Evolutionary conservation across 2,888 invertebrate species (phyloP).

Genomic region (Sepioteuthis lessoniana): DNA sequence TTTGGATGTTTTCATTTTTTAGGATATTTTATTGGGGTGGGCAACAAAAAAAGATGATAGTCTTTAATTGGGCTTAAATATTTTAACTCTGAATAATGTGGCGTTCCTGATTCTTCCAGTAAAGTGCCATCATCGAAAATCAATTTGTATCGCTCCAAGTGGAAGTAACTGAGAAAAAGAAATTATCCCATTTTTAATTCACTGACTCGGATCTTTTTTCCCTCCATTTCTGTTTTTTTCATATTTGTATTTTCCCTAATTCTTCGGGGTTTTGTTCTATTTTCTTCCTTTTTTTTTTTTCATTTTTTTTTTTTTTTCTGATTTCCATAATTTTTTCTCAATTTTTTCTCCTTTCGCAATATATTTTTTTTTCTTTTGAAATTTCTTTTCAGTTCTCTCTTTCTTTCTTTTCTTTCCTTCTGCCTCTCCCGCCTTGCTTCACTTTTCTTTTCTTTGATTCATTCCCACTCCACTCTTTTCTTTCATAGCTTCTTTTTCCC

Average conservation of each 20-base stretch:
- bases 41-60: not conserved
- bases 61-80: slow-evolving; percentile 8
- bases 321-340: no score
- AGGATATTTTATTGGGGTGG: not conserved
- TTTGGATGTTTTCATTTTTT: not conserved
- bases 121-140: not conserved
- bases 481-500: no score
- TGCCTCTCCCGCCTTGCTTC: no score
- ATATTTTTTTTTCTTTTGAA: no score
- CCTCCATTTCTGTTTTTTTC: not conserved
- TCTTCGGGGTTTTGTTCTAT: no score
- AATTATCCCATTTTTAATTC: slow-evolving; percentile 12
- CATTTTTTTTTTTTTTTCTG: not conserved
- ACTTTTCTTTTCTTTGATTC: no score
- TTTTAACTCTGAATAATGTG: not conserved
- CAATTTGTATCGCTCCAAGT: not conserved
- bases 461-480: no score
- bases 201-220: not conserved
- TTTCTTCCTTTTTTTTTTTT: not conserved
- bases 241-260: not conserved
- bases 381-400: no score
- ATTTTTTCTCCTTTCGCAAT: no score
- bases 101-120: not conserved
- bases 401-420: no score
- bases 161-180: not conserved